Conservation (phyloP, 2,888 invertebrate species). For the Electrophaes corylata region DNA sequence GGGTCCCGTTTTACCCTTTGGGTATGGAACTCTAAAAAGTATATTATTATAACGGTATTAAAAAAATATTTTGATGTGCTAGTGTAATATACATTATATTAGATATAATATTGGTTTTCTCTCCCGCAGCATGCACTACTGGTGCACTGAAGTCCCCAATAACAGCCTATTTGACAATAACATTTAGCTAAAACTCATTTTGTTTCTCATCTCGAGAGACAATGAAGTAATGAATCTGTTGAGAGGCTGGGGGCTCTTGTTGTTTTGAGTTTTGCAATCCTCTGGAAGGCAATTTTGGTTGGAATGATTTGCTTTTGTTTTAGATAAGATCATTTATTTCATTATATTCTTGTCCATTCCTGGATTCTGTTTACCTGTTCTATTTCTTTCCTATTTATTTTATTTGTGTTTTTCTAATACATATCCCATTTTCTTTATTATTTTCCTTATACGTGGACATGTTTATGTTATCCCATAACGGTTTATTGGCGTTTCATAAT, state of each 20-base stretch:
- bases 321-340: not conserved
- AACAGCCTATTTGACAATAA: conserved; percentile 23
- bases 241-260: conserved; percentile 5
- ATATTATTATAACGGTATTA: too few species aligned
- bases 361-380: not conserved
- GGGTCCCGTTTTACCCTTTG: too few species aligned
- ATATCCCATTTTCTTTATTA: conserved; percentile 1
- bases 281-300: not conserved
- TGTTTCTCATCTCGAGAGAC: conserved; percentile 12
- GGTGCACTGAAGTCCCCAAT: too few species aligned
- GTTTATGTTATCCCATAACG: conserved; percentile 12
- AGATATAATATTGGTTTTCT: too few species aligned
- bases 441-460: conserved; percentile 5
- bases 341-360: not conserved
- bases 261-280: conserved; percentile 7
- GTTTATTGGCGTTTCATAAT: conserved; percentile 14
- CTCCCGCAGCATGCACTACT: too few species aligned
- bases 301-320: conserved; percentile 9
- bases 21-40: too few species aligned
- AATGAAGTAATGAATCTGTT: conserved; percentile 16
- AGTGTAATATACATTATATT: too few species aligned
- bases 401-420: not conserved
- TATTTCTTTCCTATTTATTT: conserved; percentile 1
- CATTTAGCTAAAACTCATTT: conserved; percentile 22
- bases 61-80: too few species aligned